Evolutionary conservation across 1,140 invertebrate species (phyloP).

Genomic region (Rhyacophila brunnea): DNA sequence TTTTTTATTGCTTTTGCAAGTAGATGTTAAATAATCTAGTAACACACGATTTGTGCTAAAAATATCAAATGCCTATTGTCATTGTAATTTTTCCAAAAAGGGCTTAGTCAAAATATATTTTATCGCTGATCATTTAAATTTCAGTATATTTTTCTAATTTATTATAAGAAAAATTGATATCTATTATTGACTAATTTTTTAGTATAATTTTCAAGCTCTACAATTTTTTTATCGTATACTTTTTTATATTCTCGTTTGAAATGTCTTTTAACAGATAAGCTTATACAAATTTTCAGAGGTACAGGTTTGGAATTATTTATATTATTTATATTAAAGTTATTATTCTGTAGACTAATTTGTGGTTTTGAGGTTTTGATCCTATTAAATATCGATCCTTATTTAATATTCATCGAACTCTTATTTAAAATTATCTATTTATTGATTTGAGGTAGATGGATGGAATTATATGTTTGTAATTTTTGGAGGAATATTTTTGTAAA

Average conservation of each 20-base stretch:
- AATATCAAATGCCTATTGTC: too few species aligned
- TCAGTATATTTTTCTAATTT: too few species aligned
- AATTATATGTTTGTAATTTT: slow-evolving; percentile 55
- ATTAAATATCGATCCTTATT: slow-evolving; percentile 28
- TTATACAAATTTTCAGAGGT: slow-evolving; percentile 16
- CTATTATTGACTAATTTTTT: slow-evolving; percentile 6
- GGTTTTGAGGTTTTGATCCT: slow-evolving; percentile 28
- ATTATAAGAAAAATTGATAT: too few species aligned
- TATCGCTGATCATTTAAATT: too few species aligned
- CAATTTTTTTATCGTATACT: slow-evolving; percentile 33
- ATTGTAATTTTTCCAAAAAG: too few species aligned
- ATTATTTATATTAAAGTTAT: slow-evolving; percentile 26
- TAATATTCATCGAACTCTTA: slow-evolving; percentile 27
- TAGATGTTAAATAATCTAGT: too few species aligned
- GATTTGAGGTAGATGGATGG: slow-evolving; percentile 60
- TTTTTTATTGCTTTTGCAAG: too few species aligned
- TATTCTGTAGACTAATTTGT: slow-evolving; percentile 28
- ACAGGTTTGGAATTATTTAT: slow-evolving; percentile 25
- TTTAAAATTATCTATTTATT: slow-evolving; percentile 49
- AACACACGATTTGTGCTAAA: too few species aligned
- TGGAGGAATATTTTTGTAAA: slow-evolving; percentile 46
- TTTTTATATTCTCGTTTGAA: slow-evolving; percentile 13
- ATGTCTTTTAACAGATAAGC: neutral
- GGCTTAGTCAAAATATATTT: too few species aligned
- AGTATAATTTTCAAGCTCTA: slow-evolving; percentile 33